Conservation (phyloP, 2,888 invertebrate genomes). For the Pollenia angustigena region DNA sequence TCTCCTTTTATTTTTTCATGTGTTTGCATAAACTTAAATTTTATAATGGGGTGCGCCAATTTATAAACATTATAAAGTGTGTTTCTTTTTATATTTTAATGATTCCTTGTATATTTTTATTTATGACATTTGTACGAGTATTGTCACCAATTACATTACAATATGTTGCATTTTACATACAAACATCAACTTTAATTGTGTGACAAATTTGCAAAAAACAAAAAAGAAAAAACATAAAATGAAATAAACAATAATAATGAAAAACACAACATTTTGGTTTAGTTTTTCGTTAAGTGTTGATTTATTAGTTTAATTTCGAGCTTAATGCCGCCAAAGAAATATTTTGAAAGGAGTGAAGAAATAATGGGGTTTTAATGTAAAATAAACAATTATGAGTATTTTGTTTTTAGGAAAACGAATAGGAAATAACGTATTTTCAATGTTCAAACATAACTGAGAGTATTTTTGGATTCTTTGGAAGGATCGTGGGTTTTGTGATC, state of each 20-base stretch:
- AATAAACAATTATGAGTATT: background rate
- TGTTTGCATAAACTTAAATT: background rate
- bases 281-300: constrained; percentile 15
- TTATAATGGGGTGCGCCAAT: constrained; percentile 50
- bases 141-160: constrained; percentile 37
- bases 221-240: background rate
- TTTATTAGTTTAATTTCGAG: constrained; percentile 7
- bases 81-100: constrained; percentile 3
- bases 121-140: background rate
- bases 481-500: no score
- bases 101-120: background rate
- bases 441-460: no score
- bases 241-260: constrained; percentile 11
- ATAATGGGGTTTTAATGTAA: background rate
- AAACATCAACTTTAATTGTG: constrained; percentile 38
- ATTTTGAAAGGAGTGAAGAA: background rate
- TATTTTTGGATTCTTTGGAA: no score
- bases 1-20: background rate
- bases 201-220: constrained; percentile 59
- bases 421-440: no score
- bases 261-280: background rate
- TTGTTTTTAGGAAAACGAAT: background rate
- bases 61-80: constrained; percentile 18
- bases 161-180: background rate
- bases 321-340: background rate